Conservation (phyloP, 2,888 invertebrate species). For the Stenolophus ochropezus region DNA sequence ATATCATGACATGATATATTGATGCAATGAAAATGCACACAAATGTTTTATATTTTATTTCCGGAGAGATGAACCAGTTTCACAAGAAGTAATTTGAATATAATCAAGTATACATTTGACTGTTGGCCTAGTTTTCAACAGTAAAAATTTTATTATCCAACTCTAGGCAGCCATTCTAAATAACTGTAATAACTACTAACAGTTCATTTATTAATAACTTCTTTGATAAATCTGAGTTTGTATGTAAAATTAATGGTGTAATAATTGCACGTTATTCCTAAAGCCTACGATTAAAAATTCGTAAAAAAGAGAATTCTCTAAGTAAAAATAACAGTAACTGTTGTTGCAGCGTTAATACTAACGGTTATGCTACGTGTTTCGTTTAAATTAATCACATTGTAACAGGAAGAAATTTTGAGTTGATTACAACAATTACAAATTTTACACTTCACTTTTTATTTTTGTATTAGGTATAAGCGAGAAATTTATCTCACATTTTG, state of each 20-base stretch:
- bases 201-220: conserved; percentile 35
- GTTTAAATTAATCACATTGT: conserved; percentile 41
- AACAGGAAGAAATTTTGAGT: conserved; percentile 35
- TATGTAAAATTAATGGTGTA: conserved; percentile 21
- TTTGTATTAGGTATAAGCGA: not conserved
- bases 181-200: conserved; percentile 37
- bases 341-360: conserved; percentile 38
- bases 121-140: conserved; percentile 10
- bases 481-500: not conserved
- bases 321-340: conserved; percentile 33
- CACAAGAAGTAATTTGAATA: conserved; percentile 10
- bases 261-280: conserved; percentile 26
- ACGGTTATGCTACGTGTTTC: conserved; percentile 31
- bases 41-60: conserved; percentile 17
- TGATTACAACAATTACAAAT: conserved; percentile 17
- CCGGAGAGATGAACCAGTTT: conserved; percentile 16
- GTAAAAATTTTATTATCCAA: conserved; percentile 19
- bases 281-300: conserved; percentile 24
- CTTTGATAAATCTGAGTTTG: conserved; percentile 24
- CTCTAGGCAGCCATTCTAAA: conserved; percentile 5
- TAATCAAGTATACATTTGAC: conserved; percentile 11
- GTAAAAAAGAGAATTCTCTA: conserved; percentile 29
- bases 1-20: not conserved
- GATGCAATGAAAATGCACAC: conserved; percentile 7
- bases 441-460: not conserved